A percentile compares a stretch with the other conserved stretches of the same genome.
These are phyloP conservation scores for Temnopleurus reevesii DNA, from an alignment of 53 echinoderm and acorn worm species.

Conservation along the genomic window DNA sequence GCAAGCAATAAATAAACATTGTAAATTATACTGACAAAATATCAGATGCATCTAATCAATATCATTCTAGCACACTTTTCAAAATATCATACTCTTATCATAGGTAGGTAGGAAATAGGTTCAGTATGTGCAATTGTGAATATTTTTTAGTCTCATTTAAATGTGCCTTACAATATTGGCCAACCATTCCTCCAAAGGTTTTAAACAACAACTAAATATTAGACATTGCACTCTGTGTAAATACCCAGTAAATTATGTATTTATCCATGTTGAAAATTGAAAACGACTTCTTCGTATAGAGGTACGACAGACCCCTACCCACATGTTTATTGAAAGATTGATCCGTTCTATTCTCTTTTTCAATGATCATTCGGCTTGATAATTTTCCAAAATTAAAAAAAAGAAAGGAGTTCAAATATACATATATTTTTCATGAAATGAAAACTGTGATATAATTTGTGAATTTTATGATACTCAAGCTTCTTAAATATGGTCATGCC, in stretches of 20 bases:
- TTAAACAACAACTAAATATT: neutral
- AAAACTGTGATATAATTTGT: too few relatives aligned
- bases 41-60: neutral
- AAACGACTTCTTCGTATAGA: too few relatives aligned
- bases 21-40: neutral
- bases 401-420: too few relatives aligned
- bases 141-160: neutral
- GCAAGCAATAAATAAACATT: conserved; percentile 1
- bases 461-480: too few relatives aligned
- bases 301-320: neutral
- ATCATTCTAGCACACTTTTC: neutral
- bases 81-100: neutral
- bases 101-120: neutral
- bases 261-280: neutral
- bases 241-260: neutral
- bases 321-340: neutral
- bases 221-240: too few relatives aligned
- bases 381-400: too few relatives aligned
- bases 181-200: neutral
- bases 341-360: neutral
- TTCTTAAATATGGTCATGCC: too few relatives aligned
- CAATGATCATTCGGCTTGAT: neutral
- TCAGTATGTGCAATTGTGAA: neutral
- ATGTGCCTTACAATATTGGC: conserved; percentile 16
- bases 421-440: too few relatives aligned